Evolutionary conservation across 1,140 invertebrate genomes (phyloP).

Genomic region (Diachasmimorpha longicaudata): DNA sequence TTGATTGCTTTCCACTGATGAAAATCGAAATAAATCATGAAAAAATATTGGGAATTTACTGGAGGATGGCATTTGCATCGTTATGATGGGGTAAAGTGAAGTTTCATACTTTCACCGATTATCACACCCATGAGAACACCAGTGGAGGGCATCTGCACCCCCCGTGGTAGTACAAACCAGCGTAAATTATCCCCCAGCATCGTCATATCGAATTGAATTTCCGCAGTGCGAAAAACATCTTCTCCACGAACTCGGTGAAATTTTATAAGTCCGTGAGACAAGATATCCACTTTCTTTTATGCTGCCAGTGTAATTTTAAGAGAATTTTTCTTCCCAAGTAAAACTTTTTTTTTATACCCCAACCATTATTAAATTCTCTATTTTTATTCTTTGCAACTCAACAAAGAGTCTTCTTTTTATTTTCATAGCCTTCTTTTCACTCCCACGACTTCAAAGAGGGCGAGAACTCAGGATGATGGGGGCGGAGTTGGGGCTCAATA

Average conservation of each 20-base stretch:
- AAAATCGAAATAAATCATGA: background rate
- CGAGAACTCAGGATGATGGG: slow-evolving; percentile 34
- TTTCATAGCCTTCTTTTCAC: slow-evolving; percentile 31
- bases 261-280: background rate
- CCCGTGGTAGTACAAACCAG: background rate
- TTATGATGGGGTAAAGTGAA: slow-evolving; percentile 33
- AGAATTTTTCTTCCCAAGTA: background rate
- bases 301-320: background rate
- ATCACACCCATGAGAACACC: slow-evolving; percentile 11
- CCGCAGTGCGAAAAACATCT: background rate
- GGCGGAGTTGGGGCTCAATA: slow-evolving; percentile 37
- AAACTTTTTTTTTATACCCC: slow-evolving; percentile 12
- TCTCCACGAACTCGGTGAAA: background rate
- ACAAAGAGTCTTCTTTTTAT: background rate
- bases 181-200: background rate
- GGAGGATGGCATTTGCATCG: slow-evolving; percentile 25
- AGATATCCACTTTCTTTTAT: background rate
- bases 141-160: background rate
- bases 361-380: background rate
- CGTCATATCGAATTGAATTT: background rate
- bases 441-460: slow-evolving; percentile 42
- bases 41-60: background rate
- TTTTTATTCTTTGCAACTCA: background rate
- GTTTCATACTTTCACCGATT: slow-evolving; percentile 29
- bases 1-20: background rate